A percentile compares a stretch with the other conserved stretches of the same genome.
Evolutionary conservation across 2,797 vertebrate genomes (phyloP).

Genomic region (Microctenopoma lineatum): DNA sequence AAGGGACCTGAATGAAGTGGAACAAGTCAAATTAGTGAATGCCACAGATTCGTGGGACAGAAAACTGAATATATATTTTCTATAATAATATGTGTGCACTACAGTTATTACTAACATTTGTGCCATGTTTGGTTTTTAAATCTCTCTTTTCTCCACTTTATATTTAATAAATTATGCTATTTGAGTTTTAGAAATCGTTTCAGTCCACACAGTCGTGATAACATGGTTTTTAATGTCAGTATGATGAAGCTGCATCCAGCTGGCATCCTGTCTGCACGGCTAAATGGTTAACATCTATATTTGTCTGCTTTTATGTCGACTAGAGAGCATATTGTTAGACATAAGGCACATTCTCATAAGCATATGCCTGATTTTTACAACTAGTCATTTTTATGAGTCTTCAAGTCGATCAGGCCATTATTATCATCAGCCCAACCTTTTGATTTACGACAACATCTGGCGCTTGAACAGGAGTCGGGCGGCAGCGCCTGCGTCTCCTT

Average conservation of each 20-base stretch:
- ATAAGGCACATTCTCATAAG: slow-evolving; percentile 67
- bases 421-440: slow-evolving; percentile 74
- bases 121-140: not conserved
- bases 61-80: not conserved
- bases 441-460: slow-evolving; percentile 78
- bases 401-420: slow-evolving; percentile 73
- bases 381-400: slow-evolving; percentile 69
- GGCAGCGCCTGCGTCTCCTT: slow-evolving; percentile 49
- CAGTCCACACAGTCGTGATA: not conserved
- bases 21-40: slow-evolving; percentile 27
- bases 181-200: not conserved
- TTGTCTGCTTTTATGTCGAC: slow-evolving; percentile 58
- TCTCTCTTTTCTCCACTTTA: not conserved
- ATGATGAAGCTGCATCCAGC: slow-evolving; percentile 28
- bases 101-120: not conserved
- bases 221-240: not conserved
- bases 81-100: not conserved
- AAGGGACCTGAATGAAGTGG: slow-evolving; percentile 9
- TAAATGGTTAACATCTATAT: slow-evolving; percentile 44
- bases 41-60: not conserved
- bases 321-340: slow-evolving; percentile 72
- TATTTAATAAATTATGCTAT: not conserved
- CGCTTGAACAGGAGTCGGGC: slow-evolving; percentile 33
- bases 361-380: slow-evolving; percentile 67
- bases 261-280: slow-evolving; percentile 16